These are phyloP conservation scores for Lepus townsendii DNA, from an alignment of 2,797 vertebrate genomes.

Conservation along the genomic window DNA sequence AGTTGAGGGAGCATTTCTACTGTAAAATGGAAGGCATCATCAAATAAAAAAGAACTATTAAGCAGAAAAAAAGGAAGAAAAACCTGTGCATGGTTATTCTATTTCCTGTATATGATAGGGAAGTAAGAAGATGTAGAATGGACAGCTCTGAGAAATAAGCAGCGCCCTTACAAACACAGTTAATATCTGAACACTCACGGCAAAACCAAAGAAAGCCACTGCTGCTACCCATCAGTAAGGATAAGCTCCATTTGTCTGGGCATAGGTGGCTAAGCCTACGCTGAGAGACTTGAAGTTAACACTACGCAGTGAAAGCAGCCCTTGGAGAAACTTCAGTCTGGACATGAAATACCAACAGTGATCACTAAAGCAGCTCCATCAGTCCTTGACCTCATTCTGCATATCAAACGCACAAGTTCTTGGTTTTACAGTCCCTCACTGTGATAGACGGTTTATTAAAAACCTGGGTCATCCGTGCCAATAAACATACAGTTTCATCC, in stretches of 20 bases:
- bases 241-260: slow-evolving; percentile 8
- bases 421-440: slow-evolving; percentile 10
- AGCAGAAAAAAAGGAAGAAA: slow-evolving; percentile 54
- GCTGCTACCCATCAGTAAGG: neutral
- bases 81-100: neutral
- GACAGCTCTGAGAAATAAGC: neutral
- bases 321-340: slow-evolving; percentile 61
- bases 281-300: slow-evolving; percentile 10
- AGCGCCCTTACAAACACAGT: slow-evolving; percentile 2
- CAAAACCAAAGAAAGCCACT: slow-evolving; percentile 9
- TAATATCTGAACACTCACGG: neutral
- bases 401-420: slow-evolving; percentile 56
- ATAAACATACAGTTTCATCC: slow-evolving; percentile 38
- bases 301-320: slow-evolving; percentile 18
- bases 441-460: slow-evolving; percentile 41
- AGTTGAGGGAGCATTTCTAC: slow-evolving; percentile 62
- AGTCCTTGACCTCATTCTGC: slow-evolving; percentile 82
- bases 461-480: neutral
- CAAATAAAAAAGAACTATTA: slow-evolving; percentile 54
- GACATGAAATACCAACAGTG: slow-evolving; percentile 64
- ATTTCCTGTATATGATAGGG: neutral
- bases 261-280: neutral
- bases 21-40: slow-evolving; percentile 64
- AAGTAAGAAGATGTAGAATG: neutral
- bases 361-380: slow-evolving; percentile 58